A percentile compares a stretch with the other conserved stretches of the same genome.
These are phyloP conservation scores for Cepaea hortensis DNA, from an alignment of 2,888 invertebrate genomes.

Conservation along the genomic window DNA sequence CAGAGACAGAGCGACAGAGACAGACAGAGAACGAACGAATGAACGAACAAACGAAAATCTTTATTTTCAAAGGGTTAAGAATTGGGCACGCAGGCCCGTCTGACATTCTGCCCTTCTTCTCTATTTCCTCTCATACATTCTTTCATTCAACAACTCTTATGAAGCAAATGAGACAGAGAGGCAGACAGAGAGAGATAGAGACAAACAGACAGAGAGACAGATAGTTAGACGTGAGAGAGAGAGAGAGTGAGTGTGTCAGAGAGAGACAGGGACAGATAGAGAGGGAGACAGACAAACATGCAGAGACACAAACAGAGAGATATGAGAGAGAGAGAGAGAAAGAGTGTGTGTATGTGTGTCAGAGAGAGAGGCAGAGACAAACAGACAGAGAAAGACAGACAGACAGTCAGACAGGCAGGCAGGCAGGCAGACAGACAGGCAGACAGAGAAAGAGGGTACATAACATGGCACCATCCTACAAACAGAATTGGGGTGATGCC, in stretches of 20 bases:
- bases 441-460: background rate
- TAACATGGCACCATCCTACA: no score
- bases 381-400: background rate
- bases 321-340: background rate
- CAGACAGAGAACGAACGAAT: background rate
- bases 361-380: background rate
- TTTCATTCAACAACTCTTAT: no score
- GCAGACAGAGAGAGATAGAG: background rate
- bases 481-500: no score
- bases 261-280: background rate
- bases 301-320: background rate
- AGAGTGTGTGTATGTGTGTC: background rate
- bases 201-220: background rate
- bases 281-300: background rate
- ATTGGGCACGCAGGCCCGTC: no score
- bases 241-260: slow-evolving; percentile 18
- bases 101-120: no score
- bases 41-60: no score
- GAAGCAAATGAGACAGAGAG: background rate
- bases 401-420: background rate
- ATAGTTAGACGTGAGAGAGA: background rate
- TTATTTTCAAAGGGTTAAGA: no score
- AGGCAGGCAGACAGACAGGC: background rate
- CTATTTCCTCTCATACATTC: no score
- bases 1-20: background rate